Evolutionary conservation across 2,888 invertebrate species (phyloP), one percentile per base, ranked within the genome.

Genomic region (Chrysolina haemoptera): DNA sequence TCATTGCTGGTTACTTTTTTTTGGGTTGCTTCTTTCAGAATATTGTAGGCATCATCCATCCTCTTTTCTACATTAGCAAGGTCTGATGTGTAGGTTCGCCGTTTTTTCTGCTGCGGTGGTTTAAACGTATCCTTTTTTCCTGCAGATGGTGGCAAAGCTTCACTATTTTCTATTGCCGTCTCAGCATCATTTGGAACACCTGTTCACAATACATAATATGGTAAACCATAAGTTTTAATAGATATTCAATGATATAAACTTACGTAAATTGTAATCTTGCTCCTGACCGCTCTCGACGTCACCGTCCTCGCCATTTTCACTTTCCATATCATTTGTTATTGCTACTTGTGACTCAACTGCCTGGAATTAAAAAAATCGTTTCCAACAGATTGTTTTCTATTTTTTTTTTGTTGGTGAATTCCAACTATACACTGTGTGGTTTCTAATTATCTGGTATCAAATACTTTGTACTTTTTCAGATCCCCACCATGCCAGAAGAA

Each of bases 1-100:
- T 50, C 48, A 50, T 50, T 50, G 48, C 43, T 43, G 48, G 6
- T n/a, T 16, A 50, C 16, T 43, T 9, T 50, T 50, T 14, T 50
- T 14, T 50, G 16, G 48, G 48, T 50, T 50, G 48, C 14, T 14
- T 14, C 48, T 50, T 50, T 50, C 48, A 50, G 48, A 50, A 50
- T 50, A 50, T 16, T 50, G 48, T 50, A 50, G 48, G 48, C 48
- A 50, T 50, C 48, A 50, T 50, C 48, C 48, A 50, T 50, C 48
- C 48, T 50, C 48, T 50, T 50, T 50, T 50, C 16, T 50, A 43
- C 43, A 43, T 43, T 11, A 43, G 43, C 43, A 50, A 50, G 14
- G 48, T 50, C 48, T 16, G 14, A 16, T 50, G 48, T 50, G 48
- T 16, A 16, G 48, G 48, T 50, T 50, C 48, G 14, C 48, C 16